These are phyloP conservation scores for Cheilosia scutellata DNA, from an alignment of 2,888 invertebrate genomes.

Conservation along the genomic window DNA sequence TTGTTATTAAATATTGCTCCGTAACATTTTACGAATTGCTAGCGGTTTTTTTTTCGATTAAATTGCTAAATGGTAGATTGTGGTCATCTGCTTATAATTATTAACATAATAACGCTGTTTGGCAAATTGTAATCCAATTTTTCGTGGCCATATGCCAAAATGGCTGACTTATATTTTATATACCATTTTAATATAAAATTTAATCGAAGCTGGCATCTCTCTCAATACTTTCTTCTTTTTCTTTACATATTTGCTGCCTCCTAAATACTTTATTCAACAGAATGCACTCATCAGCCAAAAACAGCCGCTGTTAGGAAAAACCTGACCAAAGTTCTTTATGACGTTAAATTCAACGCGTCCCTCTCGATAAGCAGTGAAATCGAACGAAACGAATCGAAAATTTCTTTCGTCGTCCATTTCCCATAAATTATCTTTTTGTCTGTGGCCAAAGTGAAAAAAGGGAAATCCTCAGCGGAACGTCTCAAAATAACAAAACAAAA, in stretches of 20 bases:
- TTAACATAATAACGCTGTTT: neutral
- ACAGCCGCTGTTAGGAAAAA: conserved; percentile 48
- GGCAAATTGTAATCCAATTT: neutral
- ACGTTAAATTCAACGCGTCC: conserved; percentile 58
- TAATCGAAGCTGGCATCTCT: too few relatives aligned
- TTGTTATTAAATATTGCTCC: too few relatives aligned
- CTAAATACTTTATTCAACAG: neutral
- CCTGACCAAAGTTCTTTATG: conserved; percentile 20
- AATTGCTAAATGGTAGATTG: too few relatives aligned
- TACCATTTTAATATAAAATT: neutral
- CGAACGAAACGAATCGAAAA: conserved; percentile 69
- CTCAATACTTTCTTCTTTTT: too few relatives aligned
- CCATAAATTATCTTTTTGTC: conserved; percentile 50
- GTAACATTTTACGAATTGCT: too few relatives aligned
- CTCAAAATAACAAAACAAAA: conserved; percentile 71
- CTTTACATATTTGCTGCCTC: too few relatives aligned
- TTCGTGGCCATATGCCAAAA: neutral
- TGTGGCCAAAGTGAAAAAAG: conserved; percentile 73
- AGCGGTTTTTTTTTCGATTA: too few relatives aligned
- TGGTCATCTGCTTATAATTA: too few relatives aligned
- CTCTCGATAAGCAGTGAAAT: conserved; percentile 32
- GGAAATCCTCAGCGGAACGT: conserved; percentile 67
- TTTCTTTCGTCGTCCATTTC: conserved; percentile 68
- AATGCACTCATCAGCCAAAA: neutral
- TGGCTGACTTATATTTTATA: neutral